Base-by-base conservation (phyloP, 2,113 vertebrate genomes). In the Eudyptes chrysolophus region DNA sequence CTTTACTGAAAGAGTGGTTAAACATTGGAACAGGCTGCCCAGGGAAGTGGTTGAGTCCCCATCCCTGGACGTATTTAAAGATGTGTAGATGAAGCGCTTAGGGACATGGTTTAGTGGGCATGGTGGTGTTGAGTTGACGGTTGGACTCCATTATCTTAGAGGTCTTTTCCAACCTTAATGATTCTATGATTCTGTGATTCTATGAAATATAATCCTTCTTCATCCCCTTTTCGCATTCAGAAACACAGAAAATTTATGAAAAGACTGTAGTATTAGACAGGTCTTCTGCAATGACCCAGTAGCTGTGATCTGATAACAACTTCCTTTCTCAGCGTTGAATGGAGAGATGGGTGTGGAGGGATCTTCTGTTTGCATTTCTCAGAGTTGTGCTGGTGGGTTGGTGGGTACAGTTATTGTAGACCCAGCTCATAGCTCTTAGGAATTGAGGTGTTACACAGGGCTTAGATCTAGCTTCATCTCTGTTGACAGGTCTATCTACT, bases 251-350 rank as follows among this genome's bases (percentile, higher is more conserved):
- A n/a, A 1, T 12, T 94, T 92, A 16, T 34, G 8, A 29, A 75
- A 80, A 36, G 20, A 27, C 4, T 42, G 3, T 16, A 38, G 29
- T 38, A 34, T 66, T 32, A 54, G 26, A 21, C 21, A 82, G 6
- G 22, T 48, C 25, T 65, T 55, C 16, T 62, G 11, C 21, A 40
- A 7, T 42, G 32, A 7, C 13, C 6, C 26, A 61, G 30, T 84
- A 70, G 38, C 36, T 16, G 24, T 57, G 57, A 68, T 62, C 13
- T 69, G 58, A n/a, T 3, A 27, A 48, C 16, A 78, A 20, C 17
- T 75, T 84, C 5, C 14, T 16, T 80, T 84, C 18, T 78, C n/a
- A 49, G 11, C 0, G 0, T 7, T 14, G 7, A 40, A 42, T 38
- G 10, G 27, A 20, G 34, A 74, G 36, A 17, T 19, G 13, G 13